Percentiles rank a stretch among this genome's conserved stretches.
phyloP scores from a whole-genome alignment of 2,113 vertebrate genomes.

The Oenanthe oenanthe region DNA sequence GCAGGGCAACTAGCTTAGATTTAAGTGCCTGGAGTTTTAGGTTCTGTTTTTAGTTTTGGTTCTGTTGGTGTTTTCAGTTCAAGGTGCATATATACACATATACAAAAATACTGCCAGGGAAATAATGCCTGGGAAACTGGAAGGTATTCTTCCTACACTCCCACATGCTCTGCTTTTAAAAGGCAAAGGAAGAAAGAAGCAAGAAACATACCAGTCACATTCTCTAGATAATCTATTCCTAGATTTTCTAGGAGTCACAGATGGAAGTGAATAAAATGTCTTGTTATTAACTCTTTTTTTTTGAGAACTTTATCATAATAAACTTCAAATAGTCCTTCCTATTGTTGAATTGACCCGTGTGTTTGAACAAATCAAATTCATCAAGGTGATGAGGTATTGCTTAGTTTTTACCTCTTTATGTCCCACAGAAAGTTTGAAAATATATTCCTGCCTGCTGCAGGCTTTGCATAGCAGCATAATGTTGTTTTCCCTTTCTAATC shows the following conservation, averaged over 20 bases:
- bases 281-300: not conserved
- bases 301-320: not conserved
- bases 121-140: not conserved
- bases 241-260: not conserved
- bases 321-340: not conserved
- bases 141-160: not conserved
- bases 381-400: not conserved
- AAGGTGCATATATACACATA: not conserved
- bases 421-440: not conserved
- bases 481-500: not conserved
- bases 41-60: not conserved
- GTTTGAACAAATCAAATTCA: not conserved
- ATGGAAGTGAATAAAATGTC: not conserved
- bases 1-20: not conserved
- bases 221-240: not conserved
- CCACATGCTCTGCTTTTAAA: not conserved
- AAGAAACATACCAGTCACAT: not conserved
- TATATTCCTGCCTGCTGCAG: not conserved
- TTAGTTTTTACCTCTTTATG: not conserved
- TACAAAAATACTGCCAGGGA: not conserved
- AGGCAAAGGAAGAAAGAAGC: not conserved
- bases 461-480: not conserved
- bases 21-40: not conserved
- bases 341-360: not conserved
- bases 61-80: not conserved